phyloP scores from a whole-genome alignment of 2,888 invertebrate genomes.

The Drosophila mulleri region DNA sequence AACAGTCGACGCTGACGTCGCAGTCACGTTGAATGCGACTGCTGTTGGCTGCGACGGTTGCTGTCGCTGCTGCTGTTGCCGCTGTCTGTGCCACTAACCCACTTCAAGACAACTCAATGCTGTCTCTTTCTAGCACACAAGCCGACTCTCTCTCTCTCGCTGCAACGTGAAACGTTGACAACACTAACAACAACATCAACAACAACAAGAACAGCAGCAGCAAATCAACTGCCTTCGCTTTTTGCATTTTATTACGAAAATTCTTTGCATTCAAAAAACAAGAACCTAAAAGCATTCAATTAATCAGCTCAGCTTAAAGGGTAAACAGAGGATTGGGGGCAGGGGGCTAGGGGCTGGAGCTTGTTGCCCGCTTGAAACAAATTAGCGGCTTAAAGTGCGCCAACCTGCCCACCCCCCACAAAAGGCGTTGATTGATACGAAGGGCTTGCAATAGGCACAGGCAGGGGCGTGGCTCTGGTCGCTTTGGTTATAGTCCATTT shows the following conservation, averaged over 20 bases:
- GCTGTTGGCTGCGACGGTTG: conserved; percentile 44
- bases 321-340: not conserved
- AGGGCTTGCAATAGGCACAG: conserved; percentile 38
- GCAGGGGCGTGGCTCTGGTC: not conserved
- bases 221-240: conserved; percentile 34
- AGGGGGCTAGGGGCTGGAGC: not conserved
- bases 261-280: conserved; percentile 46
- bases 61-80: conserved; percentile 40
- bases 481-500: conserved; percentile 17
- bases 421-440: conserved; percentile 76
- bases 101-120: conserved; percentile 68
- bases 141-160: conserved; percentile 33
- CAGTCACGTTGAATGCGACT: conserved; percentile 66
- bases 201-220: conserved; percentile 23
- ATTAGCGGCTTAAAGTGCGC: conserved; percentile 64
- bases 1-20: conserved; percentile 47
- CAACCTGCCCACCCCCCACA: conserved; percentile 21
- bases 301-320: conserved; percentile 41
- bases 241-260: conserved; percentile 67
- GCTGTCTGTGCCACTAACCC: conserved; percentile 76
- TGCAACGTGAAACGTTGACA: conserved; percentile 70
- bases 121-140: conserved; percentile 34
- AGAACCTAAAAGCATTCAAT: conserved; percentile 56
- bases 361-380: conserved; percentile 37
- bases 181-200: not conserved